Conservation (phyloP, 2,888 invertebrate genomes). For the Maniola hyperantus region DNA sequence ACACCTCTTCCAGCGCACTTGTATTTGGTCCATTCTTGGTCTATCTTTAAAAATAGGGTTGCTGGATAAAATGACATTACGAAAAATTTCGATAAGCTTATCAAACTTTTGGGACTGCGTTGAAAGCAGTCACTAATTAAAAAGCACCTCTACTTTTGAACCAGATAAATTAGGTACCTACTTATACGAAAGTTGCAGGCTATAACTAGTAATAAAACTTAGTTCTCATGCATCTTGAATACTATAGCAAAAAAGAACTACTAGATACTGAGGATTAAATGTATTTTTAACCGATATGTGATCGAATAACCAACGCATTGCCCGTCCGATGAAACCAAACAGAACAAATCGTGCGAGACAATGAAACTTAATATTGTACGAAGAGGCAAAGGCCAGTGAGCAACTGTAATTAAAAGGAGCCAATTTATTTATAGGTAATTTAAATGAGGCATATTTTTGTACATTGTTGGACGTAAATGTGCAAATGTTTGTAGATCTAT, state of each 20-base stretch:
- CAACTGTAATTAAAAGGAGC: constrained; percentile 36
- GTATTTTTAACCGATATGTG: constrained; percentile 28
- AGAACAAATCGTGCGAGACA: constrained; percentile 36
- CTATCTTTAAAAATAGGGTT: too few relatives aligned
- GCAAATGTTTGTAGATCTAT: neutral
- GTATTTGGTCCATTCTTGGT: too few relatives aligned
- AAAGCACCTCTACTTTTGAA: too few relatives aligned
- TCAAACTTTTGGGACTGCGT: too few relatives aligned
- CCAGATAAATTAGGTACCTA: too few relatives aligned
- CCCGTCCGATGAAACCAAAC: constrained; percentile 32
- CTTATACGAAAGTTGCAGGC: too few relatives aligned
- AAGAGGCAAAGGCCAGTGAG: constrained; percentile 32
- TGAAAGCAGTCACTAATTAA: too few relatives aligned
- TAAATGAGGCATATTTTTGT: constrained; percentile 9
- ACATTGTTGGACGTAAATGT: neutral
- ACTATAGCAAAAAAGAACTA: constrained; percentile 12
- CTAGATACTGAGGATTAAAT: constrained; percentile 16
- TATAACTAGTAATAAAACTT: neutral
- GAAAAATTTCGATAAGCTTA: too few relatives aligned
- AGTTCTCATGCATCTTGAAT: constrained; percentile 6
- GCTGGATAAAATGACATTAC: too few relatives aligned
- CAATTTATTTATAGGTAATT: constrained; percentile 27
- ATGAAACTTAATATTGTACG: constrained; percentile 36
- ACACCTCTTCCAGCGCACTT: too few relatives aligned
- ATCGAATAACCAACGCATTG: constrained; percentile 25